Base-by-base conservation (phyloP, 2,113 vertebrate genomes). In the rabbit (Oryctolagus cuniculus) region DNA sequence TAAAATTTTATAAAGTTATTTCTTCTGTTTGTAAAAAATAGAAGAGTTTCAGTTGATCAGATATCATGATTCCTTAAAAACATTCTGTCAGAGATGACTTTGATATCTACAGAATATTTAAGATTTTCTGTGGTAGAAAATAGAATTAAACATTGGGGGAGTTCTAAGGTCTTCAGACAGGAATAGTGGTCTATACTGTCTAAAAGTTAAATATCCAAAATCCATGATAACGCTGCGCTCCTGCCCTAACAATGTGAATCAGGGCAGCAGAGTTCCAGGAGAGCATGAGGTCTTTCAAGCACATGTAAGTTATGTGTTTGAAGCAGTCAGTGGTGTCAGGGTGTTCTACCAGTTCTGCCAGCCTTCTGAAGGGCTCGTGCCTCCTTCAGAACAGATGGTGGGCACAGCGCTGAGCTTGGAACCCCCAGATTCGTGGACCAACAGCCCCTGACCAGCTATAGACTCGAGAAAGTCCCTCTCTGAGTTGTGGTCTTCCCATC, bases 1-100 rank as follows among this genome's bases (percentile, higher is more conserved):
- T 69, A 82, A 77, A 66, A 55, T n/a, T 87, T 93, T 44, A 82
- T 17, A 74, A 44, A 70, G 6, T 16, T 69, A 38, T 84, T 95
- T 91, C 1, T 77, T 92, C 34, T 82, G 0, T 24, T 15, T 85
- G 0, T 87, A 21, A 63, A 72, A 89, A 69, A 4, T 10, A 77
- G 24, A 36, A 67, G 84, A 34, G 3, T 61, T 24, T 85, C 22
- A 38, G 67, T 81, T 89, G 81, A 77, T 36, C 4, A 22, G 51
- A 38, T 51, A 22, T 5, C 29, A n/a, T 13, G 25, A 55, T 51
- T 92, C 29, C 13, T 88, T 67, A 85, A 80, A 83, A 77, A 31
- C 27, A 61, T 34, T 69, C 95, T 87, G 19, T 82, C 38, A 86
- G 64, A 61, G 74, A 69, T 66, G 51, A 1, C 38, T 90, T 85